Base-by-base conservation (phyloP, 2,113 vertebrate genomes). In the Arvicanthis niloticus region DNA sequence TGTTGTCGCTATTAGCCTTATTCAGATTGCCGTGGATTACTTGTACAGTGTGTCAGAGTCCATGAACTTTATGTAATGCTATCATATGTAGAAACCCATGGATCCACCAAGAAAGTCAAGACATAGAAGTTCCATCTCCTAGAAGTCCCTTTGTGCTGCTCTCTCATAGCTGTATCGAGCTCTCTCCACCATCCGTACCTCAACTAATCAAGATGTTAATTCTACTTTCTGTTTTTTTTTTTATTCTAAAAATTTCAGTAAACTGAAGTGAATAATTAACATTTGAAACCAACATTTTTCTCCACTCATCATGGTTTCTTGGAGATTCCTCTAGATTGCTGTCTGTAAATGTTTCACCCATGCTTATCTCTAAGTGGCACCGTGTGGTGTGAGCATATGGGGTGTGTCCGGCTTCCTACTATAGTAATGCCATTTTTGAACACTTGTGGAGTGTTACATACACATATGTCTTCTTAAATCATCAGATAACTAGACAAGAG, bases 71-170 rank as follows among this genome's bases (percentile, higher is more conserved):
- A 51, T 11, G 45, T 9, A 45, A 19, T 75, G 22, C 75, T 81
- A 51, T 34, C 10, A 37, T 8, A 16, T 6, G 21, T 7, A 29
- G 73, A 45, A 21, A 40, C n/a, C 26, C 11, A 1, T 15, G 0
- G 7, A 81, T n/a, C 56, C 10, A 34, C 40, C 21, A 53, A 34
- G 11, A 15, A 1, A 53, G 80, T 40, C 58, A 67, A 26, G 19
- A 34, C 8, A 31, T 12, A 48, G 73, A 72, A 7, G 34, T 26
- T 94, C 37, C 16, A 2, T 16, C 21, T 4, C 45, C 19, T 16
- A 31, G 8, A 53, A 11, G 53, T 42, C 7, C 16, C 15, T 13
- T 21, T 0, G 1, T 34, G 4, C 15, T 65, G n/a, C 12, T 6
- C 7, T 87, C n/a, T 65, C 68, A 72, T 5, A 56, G 56, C 4